Evolutionary conservation across 2,113 vertebrate species (phyloP), one percentile per base, ranked within the genome.

Genomic region (Scortum barcoo): DNA sequence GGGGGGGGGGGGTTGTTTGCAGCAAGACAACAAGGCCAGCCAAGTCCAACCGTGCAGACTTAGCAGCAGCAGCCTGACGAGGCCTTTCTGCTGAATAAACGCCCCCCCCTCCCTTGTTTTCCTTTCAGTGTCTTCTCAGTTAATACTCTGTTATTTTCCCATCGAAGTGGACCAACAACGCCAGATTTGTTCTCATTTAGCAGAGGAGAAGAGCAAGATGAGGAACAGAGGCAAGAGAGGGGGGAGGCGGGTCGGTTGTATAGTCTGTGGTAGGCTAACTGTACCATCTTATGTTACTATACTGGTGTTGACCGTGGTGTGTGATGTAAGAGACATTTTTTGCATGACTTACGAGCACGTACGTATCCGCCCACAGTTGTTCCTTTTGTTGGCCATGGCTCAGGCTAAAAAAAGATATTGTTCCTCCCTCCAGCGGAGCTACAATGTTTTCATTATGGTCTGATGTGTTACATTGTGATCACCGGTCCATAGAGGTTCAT

Each of bases 121-220:
- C n/a, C n/a, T n/a, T n/a, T 53, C 62, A 30, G 83, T 86, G 76
- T 86, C 74, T 40, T 75, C 62, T 85, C 84, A 76, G 83, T 60
- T 82, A 68, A 82, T 78, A 26, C 46, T 80, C 56, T 88, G 3
- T 81, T 76, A 66, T 84, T 63, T 63, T 73, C 66, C 81, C 71
- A 85, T 40, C 91, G 86, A 89, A 90, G 85, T 89, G 86, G 87
- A 86, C 44, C 89, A 90, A 86, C 92, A 93, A 93, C 91, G 81
- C 54, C 93, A 89, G 91, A 77, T 92, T 93, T 93, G 93, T 93
- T 93, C 91, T 93, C 91, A 92, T 95, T 95, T 96, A 95, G 95
- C 94, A 94, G 94, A 95, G 95, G 93, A 95, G 95, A 96, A 92
- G 94, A 96, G 84, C 94, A 95, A 91, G 95, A 95, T 94, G 95